Conservation (phyloP, 2,888 invertebrate genomes). For the Caenorhabditis sp. region DNA sequence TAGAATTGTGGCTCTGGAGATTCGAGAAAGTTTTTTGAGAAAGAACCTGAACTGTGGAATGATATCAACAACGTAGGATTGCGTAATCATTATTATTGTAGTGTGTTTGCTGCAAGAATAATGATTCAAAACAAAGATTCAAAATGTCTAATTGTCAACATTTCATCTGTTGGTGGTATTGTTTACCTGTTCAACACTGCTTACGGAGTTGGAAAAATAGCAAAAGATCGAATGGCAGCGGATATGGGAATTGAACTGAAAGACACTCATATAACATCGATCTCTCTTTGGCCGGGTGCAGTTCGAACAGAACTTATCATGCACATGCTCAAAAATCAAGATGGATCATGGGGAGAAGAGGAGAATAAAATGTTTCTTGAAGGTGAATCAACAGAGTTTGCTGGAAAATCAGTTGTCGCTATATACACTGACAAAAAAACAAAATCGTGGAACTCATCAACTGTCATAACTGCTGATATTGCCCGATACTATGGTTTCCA, state of each 20-base stretch:
- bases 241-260: slow-evolving; percentile 72
- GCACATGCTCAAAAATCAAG: slow-evolving; percentile 21
- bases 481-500: slow-evolving; percentile 34
- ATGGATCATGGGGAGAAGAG: slow-evolving; percentile 42
- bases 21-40: slow-evolving; percentile 71
- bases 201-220: slow-evolving; percentile 73
- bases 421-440: slow-evolving; percentile 24
- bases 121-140: slow-evolving; percentile 65
- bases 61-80: slow-evolving; percentile 73
- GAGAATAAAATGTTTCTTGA: slow-evolving; percentile 43
- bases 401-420: slow-evolving; percentile 36
- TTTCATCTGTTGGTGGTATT: slow-evolving; percentile 44
- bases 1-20: slow-evolving; percentile 36
- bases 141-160: slow-evolving; percentile 42
- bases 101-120: slow-evolving; percentile 71
- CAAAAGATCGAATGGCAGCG: slow-evolving; percentile 73
- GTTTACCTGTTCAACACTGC: slow-evolving; percentile 72
- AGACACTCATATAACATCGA: slow-evolving; percentile 70
- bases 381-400: slow-evolving; percentile 45
- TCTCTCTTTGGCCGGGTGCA: slow-evolving; percentile 73
- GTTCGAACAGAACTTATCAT: slow-evolving; percentile 63
- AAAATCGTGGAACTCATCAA: slow-evolving; percentile 27
- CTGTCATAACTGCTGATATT: slow-evolving; percentile 38
- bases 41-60: slow-evolving; percentile 72
- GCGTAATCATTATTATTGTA: slow-evolving; percentile 73